phyloP scores from a whole-genome alignment of 2,113 vertebrate species.

The Platichthys stellatus region DNA sequence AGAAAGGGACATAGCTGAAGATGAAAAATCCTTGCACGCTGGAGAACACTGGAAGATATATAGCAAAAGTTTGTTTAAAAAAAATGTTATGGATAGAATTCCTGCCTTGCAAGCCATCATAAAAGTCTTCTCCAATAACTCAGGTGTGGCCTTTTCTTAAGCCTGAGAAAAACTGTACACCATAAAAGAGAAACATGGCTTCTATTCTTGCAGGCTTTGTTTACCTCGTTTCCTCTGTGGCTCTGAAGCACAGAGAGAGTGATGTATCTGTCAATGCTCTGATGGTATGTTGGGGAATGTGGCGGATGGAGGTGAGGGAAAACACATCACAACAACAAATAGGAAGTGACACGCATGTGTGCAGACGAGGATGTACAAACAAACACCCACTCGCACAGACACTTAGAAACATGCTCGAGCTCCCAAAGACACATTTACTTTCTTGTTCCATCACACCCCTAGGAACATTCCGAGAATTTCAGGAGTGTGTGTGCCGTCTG shows the following conservation, averaged over 20 bases:
- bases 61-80: slow-evolving; percentile 40
- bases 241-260: slow-evolving; percentile 62
- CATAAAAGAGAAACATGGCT: slow-evolving; percentile 62
- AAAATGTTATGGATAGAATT: slow-evolving; percentile 31
- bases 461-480: slow-evolving; percentile 7
- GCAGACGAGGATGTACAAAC: slow-evolving; percentile 23
- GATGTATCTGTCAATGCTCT: slow-evolving; percentile 52
- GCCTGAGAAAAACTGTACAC: slow-evolving; percentile 40
- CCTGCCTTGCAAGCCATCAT: slow-evolving; percentile 14
- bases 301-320: slow-evolving; percentile 37
- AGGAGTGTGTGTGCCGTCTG: slow-evolving; percentile 34
- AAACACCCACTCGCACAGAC: slow-evolving; percentile 14
- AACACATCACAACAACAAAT: slow-evolving; percentile 56
- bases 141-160: slow-evolving; percentile 47
- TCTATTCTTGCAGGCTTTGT: slow-evolving; percentile 59
- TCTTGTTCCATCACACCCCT: slow-evolving; percentile 14
- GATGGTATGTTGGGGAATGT: slow-evolving; percentile 30
- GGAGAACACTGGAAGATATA: slow-evolving; percentile 13
- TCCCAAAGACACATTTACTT: slow-evolving; percentile 32
- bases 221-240: slow-evolving; percentile 55
- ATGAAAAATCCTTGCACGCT: slow-evolving; percentile 31
- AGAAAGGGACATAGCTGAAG: slow-evolving; percentile 1
- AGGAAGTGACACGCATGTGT: slow-evolving; percentile 50
- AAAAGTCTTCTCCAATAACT: slow-evolving; percentile 39
- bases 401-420: slow-evolving; percentile 27